These are phyloP conservation scores for Electrona antarctica DNA, from an alignment of 2,113 vertebrate species.

Conservation along the genomic window DNA sequence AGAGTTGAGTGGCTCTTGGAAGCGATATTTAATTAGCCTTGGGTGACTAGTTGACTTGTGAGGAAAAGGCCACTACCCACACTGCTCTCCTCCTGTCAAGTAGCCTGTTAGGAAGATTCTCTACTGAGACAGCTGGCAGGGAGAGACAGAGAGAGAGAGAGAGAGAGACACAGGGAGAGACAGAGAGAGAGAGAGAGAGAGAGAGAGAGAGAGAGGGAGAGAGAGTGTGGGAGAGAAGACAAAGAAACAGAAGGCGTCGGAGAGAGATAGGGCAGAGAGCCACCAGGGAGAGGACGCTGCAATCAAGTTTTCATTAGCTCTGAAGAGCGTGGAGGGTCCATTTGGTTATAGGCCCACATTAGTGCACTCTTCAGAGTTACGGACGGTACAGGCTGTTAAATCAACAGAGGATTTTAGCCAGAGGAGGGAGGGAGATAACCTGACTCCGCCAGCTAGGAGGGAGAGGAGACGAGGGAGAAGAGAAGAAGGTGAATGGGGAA, in stretches of 20 bases:
- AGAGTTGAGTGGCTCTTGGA: conserved; percentile 39
- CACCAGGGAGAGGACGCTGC: too few species aligned
- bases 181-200: conserved; percentile 42
- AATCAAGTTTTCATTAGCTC: too few species aligned
- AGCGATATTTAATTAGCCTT: conserved; percentile 74
- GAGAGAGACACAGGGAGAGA: neutral
- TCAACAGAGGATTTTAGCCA: too few species aligned
- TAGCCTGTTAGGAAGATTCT: conserved; percentile 66
- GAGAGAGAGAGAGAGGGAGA: neutral
- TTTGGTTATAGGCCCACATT: too few species aligned
- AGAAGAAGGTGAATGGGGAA: too few species aligned
- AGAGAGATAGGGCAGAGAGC: neutral
- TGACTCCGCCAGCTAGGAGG: too few species aligned
- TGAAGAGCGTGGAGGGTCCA: too few species aligned
- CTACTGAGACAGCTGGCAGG: conserved; percentile 60
- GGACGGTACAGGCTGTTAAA: too few species aligned
- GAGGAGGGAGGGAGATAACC: too few species aligned
- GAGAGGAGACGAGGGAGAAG: too few species aligned
- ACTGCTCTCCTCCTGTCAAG: conserved; percentile 64
- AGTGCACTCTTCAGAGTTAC: too few species aligned
- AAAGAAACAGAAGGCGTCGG: too few species aligned
- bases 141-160: conserved; percentile 15
- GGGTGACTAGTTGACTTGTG: conserved; percentile 67
- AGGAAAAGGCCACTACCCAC: conserved; percentile 61
- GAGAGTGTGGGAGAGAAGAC: neutral